Percentiles rank a stretch among this genome's conserved stretches.
These are phyloP conservation scores for Meriones psammophilus DNA, from an alignment of 2,797 vertebrate species.

Conservation along the genomic window DNA sequence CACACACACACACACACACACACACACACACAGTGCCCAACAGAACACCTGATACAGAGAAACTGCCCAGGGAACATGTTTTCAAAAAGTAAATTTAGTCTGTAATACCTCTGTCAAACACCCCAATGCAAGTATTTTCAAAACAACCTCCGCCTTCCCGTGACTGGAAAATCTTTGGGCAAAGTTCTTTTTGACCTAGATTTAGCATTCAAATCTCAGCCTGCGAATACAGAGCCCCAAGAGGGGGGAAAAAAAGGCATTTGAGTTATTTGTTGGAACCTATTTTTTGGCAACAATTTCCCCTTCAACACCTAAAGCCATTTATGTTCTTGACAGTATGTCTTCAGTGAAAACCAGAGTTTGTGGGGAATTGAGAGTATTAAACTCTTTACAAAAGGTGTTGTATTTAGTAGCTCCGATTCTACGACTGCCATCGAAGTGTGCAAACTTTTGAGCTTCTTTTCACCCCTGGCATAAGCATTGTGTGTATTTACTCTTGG, in stretches of 20 bases:
- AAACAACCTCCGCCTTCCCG: background rate
- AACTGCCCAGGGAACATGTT: slow-evolving; percentile 7
- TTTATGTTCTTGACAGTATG: slow-evolving; percentile 60
- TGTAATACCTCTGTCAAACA: background rate
- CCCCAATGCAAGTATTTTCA: slow-evolving; percentile 46
- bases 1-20: too few relatives aligned
- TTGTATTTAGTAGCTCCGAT: background rate
- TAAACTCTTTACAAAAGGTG: background rate
- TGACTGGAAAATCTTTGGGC: slow-evolving; percentile 55
- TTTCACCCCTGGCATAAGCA: background rate
- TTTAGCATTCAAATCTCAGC: slow-evolving; percentile 70
- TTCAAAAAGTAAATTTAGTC: slow-evolving; percentile 35
- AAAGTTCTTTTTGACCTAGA: slow-evolving; percentile 63
- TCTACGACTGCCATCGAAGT: background rate
- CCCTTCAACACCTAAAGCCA: slow-evolving; percentile 38
- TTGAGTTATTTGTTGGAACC: slow-evolving; percentile 62
- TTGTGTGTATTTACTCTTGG: background rate
- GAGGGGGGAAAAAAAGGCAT: slow-evolving; percentile 7
- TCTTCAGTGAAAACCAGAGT: slow-evolving; percentile 49
- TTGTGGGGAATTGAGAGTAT: slow-evolving; percentile 49
- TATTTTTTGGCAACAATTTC: slow-evolving; percentile 47
- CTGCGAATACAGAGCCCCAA: slow-evolving; percentile 1
- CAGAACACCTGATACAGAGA: slow-evolving; percentile 23
- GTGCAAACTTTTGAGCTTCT: background rate
- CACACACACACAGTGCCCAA: background rate